Base-by-base conservation (phyloP, 2,113 vertebrate species). In the Aegithalos caudatus region DNA sequence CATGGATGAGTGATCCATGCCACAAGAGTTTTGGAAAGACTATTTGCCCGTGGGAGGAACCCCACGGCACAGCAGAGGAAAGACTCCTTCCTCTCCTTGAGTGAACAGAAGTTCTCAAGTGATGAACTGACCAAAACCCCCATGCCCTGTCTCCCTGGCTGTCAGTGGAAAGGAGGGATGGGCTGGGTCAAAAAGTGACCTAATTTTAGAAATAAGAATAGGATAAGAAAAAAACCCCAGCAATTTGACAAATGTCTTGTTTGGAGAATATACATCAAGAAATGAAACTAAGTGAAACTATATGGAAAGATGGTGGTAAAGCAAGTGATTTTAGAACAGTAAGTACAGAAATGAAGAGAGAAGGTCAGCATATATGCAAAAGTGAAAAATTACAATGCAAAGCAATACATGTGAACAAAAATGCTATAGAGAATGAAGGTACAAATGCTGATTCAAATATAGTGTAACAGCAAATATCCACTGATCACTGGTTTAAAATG, bases 1-100 rank as follows among this genome's bases (percentile, higher is more conserved):
- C 4, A 4, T 37, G 27, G 61, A 56, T 0, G 0, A 45, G 21
- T 56, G 27, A 56, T 16, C 27, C 40, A 37, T 0, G 1, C 62
- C 51, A 66, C 16, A 66, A 29, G 7, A 56, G 12, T 66, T 80
- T 38, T 21, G 62, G 40, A 21, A 66, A 56, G 22, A 37, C 27
- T 50, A 3, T 37, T 54, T 54, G 16, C 40, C 50, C 6, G 0
- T 47, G 50, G 27, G 27, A 56, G 10, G n/a, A 16, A 66, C 21
- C 11, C 12, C 40, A 56, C 1, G 2, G 27, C 16, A 21, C 7
- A 31, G 15, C 25, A 80, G 33, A 53, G 31, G 31, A 42, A 80
- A 45, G 21, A 33, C 40, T 42, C 40, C 40, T 13, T 38, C 21
- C 21, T 56, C 40, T 54, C 40, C 27, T 27, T 56, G 21, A 24